Evolutionary conservation across 1,140 invertebrate genomes (phyloP), one percentile per base, ranked within the genome.

Genomic region (Eurosta solidaginis): DNA sequence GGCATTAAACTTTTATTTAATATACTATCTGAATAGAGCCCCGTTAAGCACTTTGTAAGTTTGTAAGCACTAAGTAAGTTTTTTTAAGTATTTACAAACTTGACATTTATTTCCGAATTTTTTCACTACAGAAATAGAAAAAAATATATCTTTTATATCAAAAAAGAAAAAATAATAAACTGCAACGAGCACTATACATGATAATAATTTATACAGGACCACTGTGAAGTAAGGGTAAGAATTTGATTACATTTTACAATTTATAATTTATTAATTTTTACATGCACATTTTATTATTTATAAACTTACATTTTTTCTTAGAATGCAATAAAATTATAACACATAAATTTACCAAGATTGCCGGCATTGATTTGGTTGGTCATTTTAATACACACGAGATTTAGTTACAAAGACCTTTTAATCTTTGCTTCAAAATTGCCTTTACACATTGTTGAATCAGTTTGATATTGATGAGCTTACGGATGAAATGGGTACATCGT

Each of bases 391-490:
- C 45, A 47, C 45, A 47, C 9, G 45, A 47, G n/a, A 9, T 59
- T 9, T 10, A 1, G 17, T 52, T 20, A 10, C 10, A 2, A 52
- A 17, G 20, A 2, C 25, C 49, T 20, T 54, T 12, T 68, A 9
- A 3, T 22, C 9, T 68, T 3, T n/a, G 22, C 12, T 1, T 1
- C 29, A 59, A 12, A 27, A 54, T 54, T 7, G 20, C 27, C 12
- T 25, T 27, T 29, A 10, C 22, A 25, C 1, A 17, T 59, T 68
- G n/a, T 77, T 77, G n/a, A 74, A 52, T 75, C 74, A 75, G 14
- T 75, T 47, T 22, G 74, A 75, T 45, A 50, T 75, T 36, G 74
- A 75, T 40, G 74, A 75, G 25, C 74, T 75, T 7, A 75, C 42
- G 25, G 74, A 75, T 5, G 74, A 75, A 27, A 50, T 17, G 17